Evolutionary conservation across 1,140 invertebrate genomes (phyloP).

Genomic region (Leptopilina boulardi): DNA sequence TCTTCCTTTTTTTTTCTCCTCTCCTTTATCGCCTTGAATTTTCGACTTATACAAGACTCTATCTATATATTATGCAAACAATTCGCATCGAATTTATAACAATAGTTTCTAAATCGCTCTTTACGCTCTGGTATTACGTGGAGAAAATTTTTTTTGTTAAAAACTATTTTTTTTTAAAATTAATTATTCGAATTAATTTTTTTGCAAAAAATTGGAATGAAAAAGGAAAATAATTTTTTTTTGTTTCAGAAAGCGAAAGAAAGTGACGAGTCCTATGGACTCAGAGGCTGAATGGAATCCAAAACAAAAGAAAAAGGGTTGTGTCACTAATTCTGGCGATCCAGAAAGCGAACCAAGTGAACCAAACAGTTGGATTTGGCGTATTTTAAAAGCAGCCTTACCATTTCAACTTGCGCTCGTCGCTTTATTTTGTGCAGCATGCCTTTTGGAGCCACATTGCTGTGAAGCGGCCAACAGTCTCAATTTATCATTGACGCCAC

Average conservation of each 20-base stretch:
- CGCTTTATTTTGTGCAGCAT: conserved; percentile 87
- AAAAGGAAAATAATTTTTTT: conserved; percentile 32
- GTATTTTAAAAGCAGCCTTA: conserved; percentile 85
- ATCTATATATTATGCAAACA: too few relatives aligned
- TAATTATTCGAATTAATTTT: conserved; percentile 20
- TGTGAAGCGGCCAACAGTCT: conserved; percentile 91
- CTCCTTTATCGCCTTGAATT: conserved; percentile 42
- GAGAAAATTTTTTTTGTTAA: too few relatives aligned
- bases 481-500: conserved; percentile 87
- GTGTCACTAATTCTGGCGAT: conserved; percentile 58
- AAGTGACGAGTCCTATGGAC: conserved; percentile 43
- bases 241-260: conserved; percentile 70
- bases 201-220: conserved; percentile 29
- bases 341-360: conserved; percentile 74
- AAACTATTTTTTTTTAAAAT: conserved; percentile 20
- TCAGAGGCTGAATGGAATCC: conserved; percentile 36
- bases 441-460: conserved; percentile 88
- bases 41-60: too few relatives aligned
- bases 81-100: not conserved
- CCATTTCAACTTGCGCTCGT: conserved; percentile 90
- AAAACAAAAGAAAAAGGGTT: conserved; percentile 33
- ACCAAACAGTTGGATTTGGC: conserved; percentile 81
- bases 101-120: too few relatives aligned
- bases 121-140: too few relatives aligned
- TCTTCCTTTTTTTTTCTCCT: conserved; percentile 41